Percentiles rank a stretch among this genome's conserved stretches.
Evolutionary conservation across 2,888 invertebrate genomes (phyloP).

Genomic region (Eledone cirrhosa): DNA sequence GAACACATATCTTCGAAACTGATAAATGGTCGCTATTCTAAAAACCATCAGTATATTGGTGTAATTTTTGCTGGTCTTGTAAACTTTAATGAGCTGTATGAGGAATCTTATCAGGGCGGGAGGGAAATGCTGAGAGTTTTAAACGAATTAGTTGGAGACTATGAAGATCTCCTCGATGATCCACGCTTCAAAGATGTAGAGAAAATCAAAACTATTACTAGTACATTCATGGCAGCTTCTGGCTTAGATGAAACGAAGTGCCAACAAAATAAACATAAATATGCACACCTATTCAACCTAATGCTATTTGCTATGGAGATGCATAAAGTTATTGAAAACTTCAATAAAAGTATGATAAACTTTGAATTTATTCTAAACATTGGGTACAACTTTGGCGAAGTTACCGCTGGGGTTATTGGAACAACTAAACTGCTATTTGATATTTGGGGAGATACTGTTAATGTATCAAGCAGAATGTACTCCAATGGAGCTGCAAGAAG

Average conservation of each 20-base stretch:
- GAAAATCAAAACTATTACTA: slow-evolving; percentile 95
- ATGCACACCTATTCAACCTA: slow-evolving; percentile 84
- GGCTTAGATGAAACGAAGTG: slow-evolving; percentile 87
- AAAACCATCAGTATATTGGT: slow-evolving; percentile 89
- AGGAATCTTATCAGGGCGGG: slow-evolving; percentile 94
- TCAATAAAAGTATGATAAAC: slow-evolving; percentile 66
- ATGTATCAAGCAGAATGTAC: slow-evolving; percentile 97
- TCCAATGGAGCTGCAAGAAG: slow-evolving; percentile 89
- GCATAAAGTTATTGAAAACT: slow-evolving; percentile 72
- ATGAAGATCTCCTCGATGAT: slow-evolving; percentile 88
- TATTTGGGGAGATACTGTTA: slow-evolving; percentile 98
- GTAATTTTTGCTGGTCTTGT: slow-evolving; percentile 96
- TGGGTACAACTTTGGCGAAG: slow-evolving; percentile 93
- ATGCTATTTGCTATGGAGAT: slow-evolving; percentile 93
- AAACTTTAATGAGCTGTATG: slow-evolving; percentile 97
- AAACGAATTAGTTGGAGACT: slow-evolving; percentile 95
- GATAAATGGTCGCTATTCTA: slow-evolving; percentile 75
- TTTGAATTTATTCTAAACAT: slow-evolving; percentile 70
- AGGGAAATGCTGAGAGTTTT: slow-evolving; percentile 93
- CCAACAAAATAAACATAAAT: slow-evolving; percentile 75
- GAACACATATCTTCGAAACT: slow-evolving; percentile 85
- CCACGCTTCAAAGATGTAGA: slow-evolving; percentile 87
- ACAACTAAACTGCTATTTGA: slow-evolving; percentile 95
- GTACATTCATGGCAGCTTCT: slow-evolving; percentile 97
- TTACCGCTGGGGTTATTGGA: slow-evolving; percentile 95